Evolutionary conservation across 37 sponge, comb jelly and placozoan species (phyloP).

Genomic region (Tethya wilhelma): DNA sequence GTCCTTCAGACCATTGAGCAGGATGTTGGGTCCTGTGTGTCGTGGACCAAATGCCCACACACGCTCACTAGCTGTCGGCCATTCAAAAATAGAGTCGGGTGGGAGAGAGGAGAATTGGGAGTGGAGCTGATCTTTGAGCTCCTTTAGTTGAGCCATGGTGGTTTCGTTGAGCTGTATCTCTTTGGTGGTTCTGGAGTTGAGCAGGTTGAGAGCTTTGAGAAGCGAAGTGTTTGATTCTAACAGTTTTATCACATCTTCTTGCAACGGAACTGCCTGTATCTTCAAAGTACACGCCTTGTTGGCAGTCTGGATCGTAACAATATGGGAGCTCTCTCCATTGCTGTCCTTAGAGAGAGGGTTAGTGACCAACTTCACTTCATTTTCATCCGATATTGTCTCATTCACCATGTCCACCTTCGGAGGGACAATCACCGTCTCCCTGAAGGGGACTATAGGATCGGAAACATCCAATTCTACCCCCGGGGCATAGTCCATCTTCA

Average conservation of each 20-base stretch:
- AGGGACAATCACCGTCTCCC: conserved; percentile 89
- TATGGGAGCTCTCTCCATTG: no score
- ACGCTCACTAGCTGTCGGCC: conserved; percentile 59
- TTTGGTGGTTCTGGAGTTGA: background rate
- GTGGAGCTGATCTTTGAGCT: conserved; percentile 40
- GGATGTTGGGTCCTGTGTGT: conserved; percentile 85
- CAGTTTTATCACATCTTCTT: conserved; percentile 36
- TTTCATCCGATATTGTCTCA: conserved; percentile 72
- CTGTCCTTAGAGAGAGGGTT: background rate
- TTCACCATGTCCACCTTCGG: conserved; percentile 89
- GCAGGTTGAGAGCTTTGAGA: conserved; percentile 43
- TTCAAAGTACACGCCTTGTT: conserved; percentile 51
- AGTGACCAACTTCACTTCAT: conserved; percentile 32
- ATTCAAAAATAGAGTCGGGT: conserved; percentile 28
- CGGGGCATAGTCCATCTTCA: conserved; percentile 57
- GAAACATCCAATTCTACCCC: conserved; percentile 85
- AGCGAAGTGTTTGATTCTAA: conserved; percentile 52
- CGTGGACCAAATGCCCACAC: conserved; percentile 95
- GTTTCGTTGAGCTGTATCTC: conserved; percentile 28
- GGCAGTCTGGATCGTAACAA: conserved; percentile 51
- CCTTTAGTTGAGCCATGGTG: conserved; percentile 30
- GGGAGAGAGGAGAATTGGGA: conserved; percentile 3
- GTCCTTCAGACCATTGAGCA: conserved; percentile 64
- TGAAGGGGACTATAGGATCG: conserved; percentile 90
- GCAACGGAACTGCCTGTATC: conserved; percentile 77